Evolutionary conservation across 2,888 invertebrate species (phyloP).

Genomic region (Latheticus oryzae): DNA sequence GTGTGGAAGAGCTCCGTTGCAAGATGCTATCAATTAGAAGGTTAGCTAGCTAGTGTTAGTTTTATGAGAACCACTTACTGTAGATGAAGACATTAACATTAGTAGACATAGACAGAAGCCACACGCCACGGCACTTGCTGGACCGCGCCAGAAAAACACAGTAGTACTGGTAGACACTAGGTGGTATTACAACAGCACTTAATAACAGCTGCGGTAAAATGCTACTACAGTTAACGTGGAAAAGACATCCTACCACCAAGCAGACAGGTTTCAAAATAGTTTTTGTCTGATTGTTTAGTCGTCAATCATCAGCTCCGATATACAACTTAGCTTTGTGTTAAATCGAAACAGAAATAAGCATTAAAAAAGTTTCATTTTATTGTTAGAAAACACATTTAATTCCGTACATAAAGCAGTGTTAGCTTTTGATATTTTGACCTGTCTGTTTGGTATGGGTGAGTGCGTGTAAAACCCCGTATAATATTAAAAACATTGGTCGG

Average conservation of each 20-base stretch:
- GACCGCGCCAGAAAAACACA: conserved; percentile 55
- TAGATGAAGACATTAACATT: conserved; percentile 64
- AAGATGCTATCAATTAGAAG: conserved; percentile 8
- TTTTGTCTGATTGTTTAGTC: background rate
- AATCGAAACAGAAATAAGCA: conserved; percentile 3
- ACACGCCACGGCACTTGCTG: conserved; percentile 57
- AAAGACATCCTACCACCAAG: conserved; percentile 39
- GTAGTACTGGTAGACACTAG: conserved; percentile 57
- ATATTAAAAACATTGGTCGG: conserved; percentile 56
- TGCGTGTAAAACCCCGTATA: conserved; percentile 48
- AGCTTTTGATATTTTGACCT: conserved; percentile 25
- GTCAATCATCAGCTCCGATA: conserved; percentile 4
- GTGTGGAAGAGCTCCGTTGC: background rate
- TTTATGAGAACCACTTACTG: conserved; percentile 63
- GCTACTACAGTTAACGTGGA: conserved; percentile 44
- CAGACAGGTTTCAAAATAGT: conserved; percentile 37
- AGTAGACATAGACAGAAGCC: conserved; percentile 66
- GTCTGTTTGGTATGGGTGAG: conserved; percentile 34
- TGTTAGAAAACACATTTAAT: conserved; percentile 19
- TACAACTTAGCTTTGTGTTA: background rate
- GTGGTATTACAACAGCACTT: conserved; percentile 55
- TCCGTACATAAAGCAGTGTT: conserved; percentile 29
- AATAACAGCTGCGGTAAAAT: conserved; percentile 52
- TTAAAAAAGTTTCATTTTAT: conserved; percentile 4
- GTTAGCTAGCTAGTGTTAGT: conserved; percentile 54